A percentile compares a stretch with the other conserved stretches of the same genome.
Evolutionary conservation across 2,888 invertebrate genomes (phyloP).

Genomic region (Lacanobia wlatinum): DNA sequence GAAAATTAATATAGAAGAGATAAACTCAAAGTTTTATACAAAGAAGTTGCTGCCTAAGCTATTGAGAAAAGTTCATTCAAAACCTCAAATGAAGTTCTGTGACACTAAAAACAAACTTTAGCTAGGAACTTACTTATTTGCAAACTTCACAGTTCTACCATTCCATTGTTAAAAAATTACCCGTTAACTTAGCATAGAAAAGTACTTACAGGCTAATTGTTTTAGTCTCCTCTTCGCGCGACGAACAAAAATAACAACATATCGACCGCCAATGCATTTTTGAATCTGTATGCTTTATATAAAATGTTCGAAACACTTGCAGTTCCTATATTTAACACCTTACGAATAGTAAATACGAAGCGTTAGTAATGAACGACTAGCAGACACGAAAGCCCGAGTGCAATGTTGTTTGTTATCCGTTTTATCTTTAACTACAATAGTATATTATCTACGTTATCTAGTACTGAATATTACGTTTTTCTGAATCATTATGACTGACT

Average conservation of each 20-base stretch:
- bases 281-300: conserved; percentile 22
- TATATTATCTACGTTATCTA: conserved; percentile 54
- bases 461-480: conserved; percentile 31
- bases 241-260: conserved; percentile 62
- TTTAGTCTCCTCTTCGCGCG: conserved; percentile 29
- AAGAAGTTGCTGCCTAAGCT: too few species aligned
- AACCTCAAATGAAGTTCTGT: too few species aligned
- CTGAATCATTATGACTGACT: conserved; percentile 42
- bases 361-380: conserved; percentile 19
- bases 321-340: conserved; percentile 16
- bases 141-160: not conserved
- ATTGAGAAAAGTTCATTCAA: too few species aligned
- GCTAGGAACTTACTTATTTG: not conserved
- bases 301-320: conserved; percentile 1
- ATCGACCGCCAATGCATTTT: conserved; percentile 68
- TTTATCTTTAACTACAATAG: conserved; percentile 51
- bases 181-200: conserved; percentile 19
- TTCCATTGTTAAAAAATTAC: not conserved
- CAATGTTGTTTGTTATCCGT: conserved; percentile 32
- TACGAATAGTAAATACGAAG: conserved; percentile 13
- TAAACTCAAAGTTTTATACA: not conserved
- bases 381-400: conserved; percentile 14
- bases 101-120: too few species aligned
- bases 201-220: conserved; percentile 57
- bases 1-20: not conserved